Conservation (phyloP, 2,797 vertebrate genomes). For the Pangasius macronema region DNA sequence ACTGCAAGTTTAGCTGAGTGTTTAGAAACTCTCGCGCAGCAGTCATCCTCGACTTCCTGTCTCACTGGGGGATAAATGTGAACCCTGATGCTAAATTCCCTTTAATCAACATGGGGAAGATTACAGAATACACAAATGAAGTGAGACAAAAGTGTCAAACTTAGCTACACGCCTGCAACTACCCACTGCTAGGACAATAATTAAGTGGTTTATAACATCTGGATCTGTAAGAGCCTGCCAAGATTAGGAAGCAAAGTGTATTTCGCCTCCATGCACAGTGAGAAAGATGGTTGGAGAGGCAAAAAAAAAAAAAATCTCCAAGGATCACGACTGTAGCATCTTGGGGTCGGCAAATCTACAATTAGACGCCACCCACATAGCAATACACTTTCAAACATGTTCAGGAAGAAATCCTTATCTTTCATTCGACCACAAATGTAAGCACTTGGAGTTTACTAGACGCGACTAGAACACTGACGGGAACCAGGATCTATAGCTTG, state of each 20-base stretch:
- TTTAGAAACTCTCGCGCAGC: not conserved
- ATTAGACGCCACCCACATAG: not conserved
- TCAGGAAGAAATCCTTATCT: not conserved
- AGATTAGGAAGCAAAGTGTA: not conserved
- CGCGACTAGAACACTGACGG: not conserved
- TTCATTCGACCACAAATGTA: not conserved
- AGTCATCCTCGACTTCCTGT: not conserved
- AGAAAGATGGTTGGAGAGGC: not conserved
- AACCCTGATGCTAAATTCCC: not conserved
- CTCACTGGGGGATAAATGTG: not conserved
- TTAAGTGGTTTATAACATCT: not conserved
- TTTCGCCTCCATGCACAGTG: not conserved
- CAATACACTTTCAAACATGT: not conserved
- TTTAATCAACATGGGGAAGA: not conserved
- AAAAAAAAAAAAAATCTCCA: not conserved
- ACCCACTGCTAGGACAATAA: not conserved
- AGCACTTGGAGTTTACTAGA: not conserved
- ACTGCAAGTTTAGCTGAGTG: not conserved
- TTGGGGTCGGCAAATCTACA: not conserved
- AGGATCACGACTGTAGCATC: not conserved
- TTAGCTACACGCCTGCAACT: not conserved
- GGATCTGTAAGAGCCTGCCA: not conserved
- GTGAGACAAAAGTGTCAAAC: not conserved
- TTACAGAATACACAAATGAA: not conserved
- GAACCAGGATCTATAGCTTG: not conserved